phyloP scores from a whole-genome alignment of 2,113 vertebrate genomes.

The Oreotrochilus melanogaster region DNA sequence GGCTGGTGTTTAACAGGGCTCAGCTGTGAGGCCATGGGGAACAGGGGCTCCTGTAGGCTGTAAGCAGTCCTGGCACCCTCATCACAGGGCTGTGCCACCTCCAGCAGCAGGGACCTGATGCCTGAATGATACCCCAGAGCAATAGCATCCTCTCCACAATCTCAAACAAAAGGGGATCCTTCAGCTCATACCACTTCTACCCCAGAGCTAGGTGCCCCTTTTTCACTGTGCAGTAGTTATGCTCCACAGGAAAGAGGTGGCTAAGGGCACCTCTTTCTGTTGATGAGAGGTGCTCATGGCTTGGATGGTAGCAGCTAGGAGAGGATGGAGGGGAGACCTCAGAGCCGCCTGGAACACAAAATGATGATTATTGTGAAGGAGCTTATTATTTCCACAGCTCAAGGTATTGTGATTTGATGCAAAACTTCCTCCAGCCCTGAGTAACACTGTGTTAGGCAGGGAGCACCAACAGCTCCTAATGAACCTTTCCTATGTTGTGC shows the following conservation, averaged over 20 bases:
- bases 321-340: background rate
- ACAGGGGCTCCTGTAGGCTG: background rate
- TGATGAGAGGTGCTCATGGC: background rate
- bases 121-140: background rate
- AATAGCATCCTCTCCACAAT: background rate
- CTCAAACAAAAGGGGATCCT: background rate
- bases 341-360: background rate
- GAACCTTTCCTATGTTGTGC: background rate
- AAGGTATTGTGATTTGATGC: background rate
- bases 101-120: background rate
- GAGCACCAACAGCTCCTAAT: background rate
- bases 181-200: background rate
- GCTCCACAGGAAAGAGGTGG: background rate
- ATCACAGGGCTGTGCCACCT: background rate
- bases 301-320: background rate
- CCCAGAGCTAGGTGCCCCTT: background rate
- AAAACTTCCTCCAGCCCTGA: constrained; percentile 14
- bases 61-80: background rate
- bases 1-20: background rate
- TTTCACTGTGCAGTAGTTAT: background rate
- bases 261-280: background rate
- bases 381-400: background rate
- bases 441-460: background rate
- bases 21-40: rapidly evolving
- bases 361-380: background rate